These are phyloP conservation scores for Hipparchia semele DNA, from an alignment of 2,888 invertebrate genomes.

Conservation along the genomic window DNA sequence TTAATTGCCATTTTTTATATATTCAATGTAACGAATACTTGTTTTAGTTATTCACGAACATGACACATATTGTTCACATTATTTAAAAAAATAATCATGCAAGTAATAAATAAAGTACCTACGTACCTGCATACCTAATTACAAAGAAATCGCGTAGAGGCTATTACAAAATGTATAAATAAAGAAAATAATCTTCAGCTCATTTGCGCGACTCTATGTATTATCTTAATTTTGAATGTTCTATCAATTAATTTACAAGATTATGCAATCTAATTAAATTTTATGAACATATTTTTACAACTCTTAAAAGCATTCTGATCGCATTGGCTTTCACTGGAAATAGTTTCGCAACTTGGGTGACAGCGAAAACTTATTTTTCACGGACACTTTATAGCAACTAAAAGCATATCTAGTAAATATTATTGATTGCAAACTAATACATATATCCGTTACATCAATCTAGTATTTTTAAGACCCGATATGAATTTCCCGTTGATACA, in stretches of 20 bases:
- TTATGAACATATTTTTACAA: too few species aligned
- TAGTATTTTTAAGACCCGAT: conserved; percentile 36
- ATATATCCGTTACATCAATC: conserved; percentile 24
- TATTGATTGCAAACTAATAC: not conserved
- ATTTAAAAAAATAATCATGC: not conserved
- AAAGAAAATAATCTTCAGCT: not conserved
- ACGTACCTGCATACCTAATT: too few species aligned
- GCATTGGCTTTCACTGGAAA: too few species aligned
- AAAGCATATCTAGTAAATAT: too few species aligned
- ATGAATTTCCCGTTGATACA: conserved; percentile 48
- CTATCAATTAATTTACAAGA: too few species aligned
- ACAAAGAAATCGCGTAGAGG: too few species aligned
- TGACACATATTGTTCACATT: not conserved
- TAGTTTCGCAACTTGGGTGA: too few species aligned
- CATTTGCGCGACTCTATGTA: not conserved
- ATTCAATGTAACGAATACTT: conserved; percentile 20
- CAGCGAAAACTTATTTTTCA: too few species aligned
- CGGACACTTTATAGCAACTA: too few species aligned
- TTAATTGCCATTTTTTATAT: conserved; percentile 22
- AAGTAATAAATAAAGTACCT: too few species aligned
- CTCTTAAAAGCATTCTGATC: too few species aligned
- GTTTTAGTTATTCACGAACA: not conserved
- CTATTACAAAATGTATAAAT: not conserved
- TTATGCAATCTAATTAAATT: too few species aligned
- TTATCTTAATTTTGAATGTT: not conserved